phyloP scores from a whole-genome alignment of 2,797 vertebrate species.

The Eulemur coronatus region DNA sequence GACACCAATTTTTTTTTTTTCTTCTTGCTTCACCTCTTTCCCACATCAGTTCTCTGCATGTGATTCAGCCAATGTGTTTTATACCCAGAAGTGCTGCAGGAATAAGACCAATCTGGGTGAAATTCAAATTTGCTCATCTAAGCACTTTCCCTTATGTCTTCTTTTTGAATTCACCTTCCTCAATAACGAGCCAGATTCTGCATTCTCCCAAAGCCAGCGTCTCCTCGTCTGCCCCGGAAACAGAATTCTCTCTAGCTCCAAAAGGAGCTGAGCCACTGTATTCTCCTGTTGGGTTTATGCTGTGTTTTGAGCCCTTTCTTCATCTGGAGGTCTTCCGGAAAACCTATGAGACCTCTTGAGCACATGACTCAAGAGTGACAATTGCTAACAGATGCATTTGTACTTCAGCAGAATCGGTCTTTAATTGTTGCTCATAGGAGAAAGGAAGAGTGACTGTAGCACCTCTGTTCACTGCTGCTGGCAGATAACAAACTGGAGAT shows the following conservation, averaged over 20 bases:
- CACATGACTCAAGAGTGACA: conserved; percentile 54
- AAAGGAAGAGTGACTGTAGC: conserved; percentile 2
- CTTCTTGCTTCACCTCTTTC: not conserved
- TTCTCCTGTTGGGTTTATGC: not conserved
- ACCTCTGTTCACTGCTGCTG: conserved; percentile 8
- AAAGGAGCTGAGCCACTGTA: conserved; percentile 51
- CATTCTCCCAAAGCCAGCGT: not conserved
- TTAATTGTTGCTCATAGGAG: conserved; percentile 63
- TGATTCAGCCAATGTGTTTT: not conserved
- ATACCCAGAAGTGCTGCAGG: not conserved
- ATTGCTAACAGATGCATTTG: conserved; percentile 20
- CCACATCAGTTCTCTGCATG: not conserved
- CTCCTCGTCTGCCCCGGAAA: not conserved
- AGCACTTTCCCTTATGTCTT: not conserved
- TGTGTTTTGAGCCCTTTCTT: conserved; percentile 6
- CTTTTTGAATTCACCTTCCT: conserved; percentile 14
- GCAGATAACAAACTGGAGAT: conserved; percentile 57
- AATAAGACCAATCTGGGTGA: not conserved
- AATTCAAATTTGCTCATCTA: not conserved
- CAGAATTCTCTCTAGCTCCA: not conserved
- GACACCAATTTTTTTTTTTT: not conserved
- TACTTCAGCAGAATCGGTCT: conserved; percentile 47
- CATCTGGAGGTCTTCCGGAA: conserved; percentile 54
- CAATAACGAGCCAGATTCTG: not conserved
- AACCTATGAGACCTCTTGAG: conserved; percentile 18